These are phyloP conservation scores for Romanogobio albipinnatus DNA, from an alignment of 2,113 vertebrate genomes.

Conservation along the genomic window DNA sequence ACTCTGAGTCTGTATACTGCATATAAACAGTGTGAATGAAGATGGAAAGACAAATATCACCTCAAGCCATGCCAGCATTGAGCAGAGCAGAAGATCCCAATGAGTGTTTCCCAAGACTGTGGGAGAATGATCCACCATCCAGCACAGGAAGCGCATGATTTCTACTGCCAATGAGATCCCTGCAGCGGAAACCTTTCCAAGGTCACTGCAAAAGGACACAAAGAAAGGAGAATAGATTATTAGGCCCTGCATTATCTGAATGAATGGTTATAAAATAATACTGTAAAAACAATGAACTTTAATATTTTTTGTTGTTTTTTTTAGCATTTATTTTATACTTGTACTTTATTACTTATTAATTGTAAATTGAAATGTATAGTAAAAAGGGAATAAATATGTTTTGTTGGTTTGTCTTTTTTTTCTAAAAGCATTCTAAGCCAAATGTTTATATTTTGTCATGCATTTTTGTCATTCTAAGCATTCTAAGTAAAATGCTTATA, in stretches of 20 bases:
- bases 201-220: constrained; percentile 73
- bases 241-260: background rate
- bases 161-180: constrained; percentile 86
- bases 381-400: no score
- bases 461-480: no score
- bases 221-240: background rate
- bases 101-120: constrained; percentile 78
- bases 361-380: no score
- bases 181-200: constrained; percentile 78
- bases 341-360: no score
- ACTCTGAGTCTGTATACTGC: background rate
- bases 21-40: constrained; percentile 10
- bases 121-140: constrained; percentile 77
- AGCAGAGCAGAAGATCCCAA: constrained; percentile 96
- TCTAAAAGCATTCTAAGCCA: no score
- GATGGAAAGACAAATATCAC: constrained; percentile 69
- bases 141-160: constrained; percentile 87
- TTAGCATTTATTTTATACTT: no score
- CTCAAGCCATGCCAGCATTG: constrained; percentile 95
- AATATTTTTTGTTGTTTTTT: no score
- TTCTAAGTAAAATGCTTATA: no score
- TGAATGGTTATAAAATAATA: background rate
- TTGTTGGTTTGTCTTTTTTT: no score
- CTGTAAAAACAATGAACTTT: no score
- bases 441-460: no score